Evolutionary conservation across 2,113 vertebrate genomes (phyloP).

Genomic region (Apodemus sylvaticus): DNA sequence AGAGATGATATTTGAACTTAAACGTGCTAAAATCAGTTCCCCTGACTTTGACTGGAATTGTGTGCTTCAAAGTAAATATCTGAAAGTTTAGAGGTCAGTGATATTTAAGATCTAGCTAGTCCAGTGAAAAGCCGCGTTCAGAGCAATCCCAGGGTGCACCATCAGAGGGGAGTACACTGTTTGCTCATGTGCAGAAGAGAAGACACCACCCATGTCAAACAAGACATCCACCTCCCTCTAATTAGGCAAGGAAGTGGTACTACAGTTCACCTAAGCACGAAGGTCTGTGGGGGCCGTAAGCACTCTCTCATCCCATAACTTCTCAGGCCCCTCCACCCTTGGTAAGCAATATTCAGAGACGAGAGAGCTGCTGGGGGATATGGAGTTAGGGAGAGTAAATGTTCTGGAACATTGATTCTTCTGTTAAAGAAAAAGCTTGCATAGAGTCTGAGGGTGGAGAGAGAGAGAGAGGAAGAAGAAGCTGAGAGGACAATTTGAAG

Average conservation of each 20-base stretch:
- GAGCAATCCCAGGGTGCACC: not conserved
- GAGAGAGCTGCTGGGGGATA: not conserved
- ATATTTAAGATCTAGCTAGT: not conserved
- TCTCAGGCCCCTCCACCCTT: too few relatives aligned
- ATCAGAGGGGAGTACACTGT: not conserved
- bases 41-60: not conserved
- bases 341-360: not conserved
- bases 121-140: not conserved
- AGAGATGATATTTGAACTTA: not conserved
- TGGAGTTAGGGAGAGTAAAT: not conserved
- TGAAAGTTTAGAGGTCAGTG: not conserved
- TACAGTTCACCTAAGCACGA: too few relatives aligned
- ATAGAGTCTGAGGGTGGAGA: not conserved
- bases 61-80: not conserved
- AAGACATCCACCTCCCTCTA: not conserved
- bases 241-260: not conserved
- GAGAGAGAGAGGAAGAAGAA: not conserved
- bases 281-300: not conserved
- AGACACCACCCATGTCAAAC: not conserved
- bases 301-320: rapidly evolving
- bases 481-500: not conserved
- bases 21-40: not conserved
- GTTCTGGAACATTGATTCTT: not conserved
- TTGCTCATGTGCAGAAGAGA: not conserved
- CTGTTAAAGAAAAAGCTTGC: not conserved